These are phyloP conservation scores for Catostylus mosaicus DNA, from an alignment of 30 jellyfish, hydroid and myxozoan species.

Conservation along the genomic window DNA sequence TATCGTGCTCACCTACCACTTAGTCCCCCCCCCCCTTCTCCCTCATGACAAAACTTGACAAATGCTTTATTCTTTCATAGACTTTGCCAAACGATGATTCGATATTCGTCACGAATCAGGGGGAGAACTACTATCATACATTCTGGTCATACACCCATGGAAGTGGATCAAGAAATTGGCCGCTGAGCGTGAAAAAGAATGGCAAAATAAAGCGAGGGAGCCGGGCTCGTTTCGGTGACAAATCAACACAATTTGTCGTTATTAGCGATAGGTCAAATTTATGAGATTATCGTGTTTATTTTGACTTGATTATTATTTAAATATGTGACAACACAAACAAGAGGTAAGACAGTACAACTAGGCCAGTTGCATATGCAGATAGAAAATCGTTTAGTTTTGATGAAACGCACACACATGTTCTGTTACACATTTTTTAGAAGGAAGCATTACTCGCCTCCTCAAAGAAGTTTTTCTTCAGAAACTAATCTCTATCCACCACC, in stretches of 20 bases:
- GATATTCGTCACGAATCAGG: constrained; percentile 57
- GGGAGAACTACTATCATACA: constrained; percentile 78
- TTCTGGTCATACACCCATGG: constrained; percentile 79
- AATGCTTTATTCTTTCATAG: constrained; percentile 23
- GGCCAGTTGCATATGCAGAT: not conserved
- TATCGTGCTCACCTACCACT: too few species aligned
- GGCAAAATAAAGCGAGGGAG: constrained; percentile 81
- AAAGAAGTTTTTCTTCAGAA: too few species aligned
- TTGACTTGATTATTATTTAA: not conserved
- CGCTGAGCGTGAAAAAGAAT: constrained; percentile 74
- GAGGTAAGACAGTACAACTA: not conserved
- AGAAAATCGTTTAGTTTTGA: not conserved
- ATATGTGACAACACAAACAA: not conserved
- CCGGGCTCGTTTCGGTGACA: constrained; percentile 77
- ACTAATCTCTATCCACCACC: too few species aligned
- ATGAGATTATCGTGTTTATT: not conserved
- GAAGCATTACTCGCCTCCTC: too few species aligned
- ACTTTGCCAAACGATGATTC: constrained; percentile 59
- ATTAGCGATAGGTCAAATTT: not conserved
- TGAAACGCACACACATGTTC: not conserved
- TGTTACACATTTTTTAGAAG: too few species aligned
- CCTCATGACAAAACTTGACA: too few species aligned
- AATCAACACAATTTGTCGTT: constrained; percentile 71
- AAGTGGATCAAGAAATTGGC: constrained; percentile 76
- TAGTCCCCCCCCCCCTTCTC: too few species aligned